Base-by-base conservation (phyloP, 2,888 invertebrate genomes). In the Dryocosmus kuriphilus region DNA sequence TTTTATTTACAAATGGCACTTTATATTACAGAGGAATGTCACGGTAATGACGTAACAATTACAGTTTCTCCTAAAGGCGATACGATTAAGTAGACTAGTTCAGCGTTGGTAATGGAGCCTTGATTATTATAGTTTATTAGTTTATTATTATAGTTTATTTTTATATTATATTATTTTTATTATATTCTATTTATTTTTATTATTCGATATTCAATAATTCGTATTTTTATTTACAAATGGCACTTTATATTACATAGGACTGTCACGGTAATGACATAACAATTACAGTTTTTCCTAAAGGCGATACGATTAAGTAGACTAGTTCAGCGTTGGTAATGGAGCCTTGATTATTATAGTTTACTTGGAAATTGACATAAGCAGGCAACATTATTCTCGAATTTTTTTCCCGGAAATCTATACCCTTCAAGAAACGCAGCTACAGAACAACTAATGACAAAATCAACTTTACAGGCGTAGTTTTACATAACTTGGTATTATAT, bases 1-100 rank as follows among this genome's bases (percentile, higher is more conserved):
- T 81, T 85, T 87, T 89, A 89, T 89, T 89, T 89, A 89, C 89
- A 89, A 89, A 86, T 85, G 85, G 87, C 84, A 85, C 85, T 86
- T 85, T 86, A 88, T 89, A 74, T 87, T 88, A 89, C 87, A 88
- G 85, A 82, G 75, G 74, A 79, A 80, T 71, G 78, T 81, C 82
- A 71, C 30, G 32, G 11, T 30, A 71, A 46, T 71, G 71, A 71
- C 71, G 32, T 71, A 71, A 27, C 57, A 14, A 51, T n/a, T n/a
- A n/a, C n/a, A n/a, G n/a, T n/a, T n/a, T n/a, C n/a, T n/a, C n/a
- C n/a, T n/a, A n/a, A n/a, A n/a, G n/a, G n/a, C n/a, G n/a, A n/a
- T n/a, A n/a, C n/a, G n/a, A n/a, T n/a, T n/a, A n/a, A n/a, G n/a
- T n/a, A n/a, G n/a, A n/a, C n/a, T n/a, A n/a, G n/a, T n/a, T n/a